Conservation (phyloP, 2,797 vertebrate genomes). For the Trachops cirrhosus region DNA sequence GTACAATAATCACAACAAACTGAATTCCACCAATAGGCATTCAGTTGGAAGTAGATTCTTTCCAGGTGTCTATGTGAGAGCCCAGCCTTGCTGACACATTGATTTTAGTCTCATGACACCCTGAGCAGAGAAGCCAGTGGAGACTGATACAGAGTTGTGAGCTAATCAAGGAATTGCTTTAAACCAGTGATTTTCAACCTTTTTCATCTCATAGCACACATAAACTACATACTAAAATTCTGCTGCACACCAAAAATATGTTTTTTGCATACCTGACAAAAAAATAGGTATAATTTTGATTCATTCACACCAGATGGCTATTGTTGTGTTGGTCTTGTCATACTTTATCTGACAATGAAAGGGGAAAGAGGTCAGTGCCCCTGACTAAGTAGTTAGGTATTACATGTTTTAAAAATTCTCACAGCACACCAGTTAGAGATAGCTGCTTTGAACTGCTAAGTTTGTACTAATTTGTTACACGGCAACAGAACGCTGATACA, state of each 20-base stretch:
- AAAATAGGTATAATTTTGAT: neutral
- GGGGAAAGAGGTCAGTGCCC: neutral
- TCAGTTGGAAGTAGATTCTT: neutral
- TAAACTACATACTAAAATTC: neutral
- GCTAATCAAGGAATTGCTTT: neutral
- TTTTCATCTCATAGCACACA: neutral
- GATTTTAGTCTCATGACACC: neutral
- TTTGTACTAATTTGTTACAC: neutral
- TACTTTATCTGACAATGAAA: neutral
- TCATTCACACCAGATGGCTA: neutral
- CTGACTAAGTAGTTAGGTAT: neutral
- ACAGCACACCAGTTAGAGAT: neutral
- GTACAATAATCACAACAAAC: neutral
- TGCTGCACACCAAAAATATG: neutral
- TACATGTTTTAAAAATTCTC: neutral
- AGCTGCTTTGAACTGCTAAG: neutral
- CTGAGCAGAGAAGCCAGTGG: neutral
- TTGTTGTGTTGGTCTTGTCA: neutral
- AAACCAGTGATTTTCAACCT: neutral
- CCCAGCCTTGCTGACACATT: neutral
- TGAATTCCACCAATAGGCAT: neutral
- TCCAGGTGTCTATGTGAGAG: neutral
- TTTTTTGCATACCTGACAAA: neutral
- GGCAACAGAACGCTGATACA: neutral
- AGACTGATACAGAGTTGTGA: neutral